Base-by-base conservation (phyloP, 2,797 vertebrate species). In the Petrocephalus schoutedeni region DNA sequence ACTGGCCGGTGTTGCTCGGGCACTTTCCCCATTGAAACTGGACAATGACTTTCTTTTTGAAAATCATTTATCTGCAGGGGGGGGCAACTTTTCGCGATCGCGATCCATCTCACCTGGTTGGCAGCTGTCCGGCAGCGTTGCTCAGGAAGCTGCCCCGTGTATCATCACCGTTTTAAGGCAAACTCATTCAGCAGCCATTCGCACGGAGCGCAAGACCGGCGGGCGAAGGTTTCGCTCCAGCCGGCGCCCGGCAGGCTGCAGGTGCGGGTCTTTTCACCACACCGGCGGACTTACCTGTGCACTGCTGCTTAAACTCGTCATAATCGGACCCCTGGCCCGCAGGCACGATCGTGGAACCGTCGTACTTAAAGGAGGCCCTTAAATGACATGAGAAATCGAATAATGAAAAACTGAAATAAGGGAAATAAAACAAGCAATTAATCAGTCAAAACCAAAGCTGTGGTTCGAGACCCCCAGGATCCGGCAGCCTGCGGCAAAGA, bases 291-390 rank as follows among this genome's bases (percentile, higher is more conserved):
- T 92, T 96, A 99, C 98, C 97, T 97, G 97, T 97, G 92, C 98
- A 99, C 91, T 96, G 93, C 23, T 91, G 94, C 91, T 97, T 97
- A 91, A 99, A 99, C 83, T 97, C 96, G 91, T 95, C 95, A 23
- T 98, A 99, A 91, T 98, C 96, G 0, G 95, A 92, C 53, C 98
- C 98, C 91, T 97, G 96, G 89, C 97, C 97, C 45, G 94, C 97
- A 9, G 97, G 97, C 85, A 98, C 95, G 90, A 99, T 99, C 3
- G 85, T 97, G 59, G 96, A 56, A 82, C 96, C 97, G 0, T 99
- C 96, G 32, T 99, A 99, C 90, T 95, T 97, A 91, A 99, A 99
- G 71, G 95, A 96, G 92, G 97, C 96, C 97, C 97, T 97, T 91
- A 45, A 83, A 83, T 83, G 41, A 83, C 49, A 83, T 4, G 49